Base-by-base conservation (phyloP, 2,113 vertebrate species). In the Emydocephalus ijimae region DNA sequence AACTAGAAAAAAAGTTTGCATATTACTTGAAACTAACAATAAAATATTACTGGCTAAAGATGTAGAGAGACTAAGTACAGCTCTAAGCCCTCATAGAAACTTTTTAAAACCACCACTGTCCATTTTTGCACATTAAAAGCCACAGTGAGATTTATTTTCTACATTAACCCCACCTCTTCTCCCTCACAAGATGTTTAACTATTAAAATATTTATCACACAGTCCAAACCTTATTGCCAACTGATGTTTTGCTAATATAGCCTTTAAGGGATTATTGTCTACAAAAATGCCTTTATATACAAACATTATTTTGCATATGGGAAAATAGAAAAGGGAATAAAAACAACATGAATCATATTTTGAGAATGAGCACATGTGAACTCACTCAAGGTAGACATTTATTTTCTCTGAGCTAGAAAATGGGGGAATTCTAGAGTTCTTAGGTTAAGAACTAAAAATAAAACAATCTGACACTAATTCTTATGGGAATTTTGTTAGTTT, bases 161-260 rank as follows among this genome's bases (percentile, higher is more conserved):
- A 94, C 96, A 97, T 95, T 97, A 98, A 98, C 97, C 97, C 96
- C 97, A 96, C 97, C 97, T 92, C 96, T 96, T 96, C 97, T 97
- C 97, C 95, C 96, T 95, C 94, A 93, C 95, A 96, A 96, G 97
- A 96, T 97, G 97, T 98, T 98, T 98, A 97, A 96, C 97, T 98
- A 96, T 98, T 98, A 97, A 98, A 98, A 98, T 98, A 98, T 98
- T 98, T 97, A 98, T 98, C 97, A 97, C 95, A 95, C 94, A 94
- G 96, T 98, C 96, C 96, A 96, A 96, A 96, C 94, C 95, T 97
- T 0, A 10, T 95, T 95, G 96, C 95, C 96, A 96, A 97, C 96
- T 95, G 94, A 97, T 98, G 97, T 90, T 55, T 86, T 91, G 93
- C 94, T 94, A 94, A 94, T 61, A 59, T 50, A 95, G 95, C 94